phyloP scores from a whole-genome alignment of 2,888 invertebrate species.

The Andrena praecox region DNA sequence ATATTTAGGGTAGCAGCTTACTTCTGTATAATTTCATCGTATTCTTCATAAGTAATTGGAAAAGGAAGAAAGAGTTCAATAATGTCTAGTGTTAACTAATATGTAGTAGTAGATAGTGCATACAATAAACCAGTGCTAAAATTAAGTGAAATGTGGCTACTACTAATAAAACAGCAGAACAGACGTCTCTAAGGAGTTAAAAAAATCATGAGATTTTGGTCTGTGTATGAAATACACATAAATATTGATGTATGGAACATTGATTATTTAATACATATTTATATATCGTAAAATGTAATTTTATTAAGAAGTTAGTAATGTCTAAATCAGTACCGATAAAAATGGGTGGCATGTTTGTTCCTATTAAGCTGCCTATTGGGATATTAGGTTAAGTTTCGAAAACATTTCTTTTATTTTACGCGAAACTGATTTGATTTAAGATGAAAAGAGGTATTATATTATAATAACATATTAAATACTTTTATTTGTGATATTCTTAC shows the following conservation, averaged over 20 bases:
- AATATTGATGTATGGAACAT: neutral
- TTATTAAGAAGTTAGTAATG: neutral
- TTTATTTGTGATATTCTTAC: no score
- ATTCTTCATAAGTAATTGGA: neutral
- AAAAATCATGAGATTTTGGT: slow-evolving; percentile 15
- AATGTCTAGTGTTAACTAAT: slow-evolving; percentile 22
- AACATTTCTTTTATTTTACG: neutral
- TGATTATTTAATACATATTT: neutral
- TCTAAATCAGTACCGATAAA: neutral
- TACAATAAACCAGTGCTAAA: slow-evolving; percentile 39
- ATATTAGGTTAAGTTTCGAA: slow-evolving; percentile 11
- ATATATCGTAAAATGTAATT: neutral
- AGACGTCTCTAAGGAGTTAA: slow-evolving; percentile 36
- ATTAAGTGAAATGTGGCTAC: slow-evolving; percentile 21
- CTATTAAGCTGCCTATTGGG: neutral
- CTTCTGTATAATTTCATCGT: neutral
- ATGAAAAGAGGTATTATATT: no score
- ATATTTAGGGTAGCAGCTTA: neutral
- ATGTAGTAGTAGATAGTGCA: slow-evolving; percentile 22
- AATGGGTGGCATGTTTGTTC: neutral
- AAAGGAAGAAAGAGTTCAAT: neutral
- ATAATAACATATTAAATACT: no score
- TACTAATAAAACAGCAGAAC: slow-evolving; percentile 21
- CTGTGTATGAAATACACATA: neutral
- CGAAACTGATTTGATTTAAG: no score